Conservation (phyloP, 2,888 invertebrate species). For the Yponomeuta sedellus region DNA sequence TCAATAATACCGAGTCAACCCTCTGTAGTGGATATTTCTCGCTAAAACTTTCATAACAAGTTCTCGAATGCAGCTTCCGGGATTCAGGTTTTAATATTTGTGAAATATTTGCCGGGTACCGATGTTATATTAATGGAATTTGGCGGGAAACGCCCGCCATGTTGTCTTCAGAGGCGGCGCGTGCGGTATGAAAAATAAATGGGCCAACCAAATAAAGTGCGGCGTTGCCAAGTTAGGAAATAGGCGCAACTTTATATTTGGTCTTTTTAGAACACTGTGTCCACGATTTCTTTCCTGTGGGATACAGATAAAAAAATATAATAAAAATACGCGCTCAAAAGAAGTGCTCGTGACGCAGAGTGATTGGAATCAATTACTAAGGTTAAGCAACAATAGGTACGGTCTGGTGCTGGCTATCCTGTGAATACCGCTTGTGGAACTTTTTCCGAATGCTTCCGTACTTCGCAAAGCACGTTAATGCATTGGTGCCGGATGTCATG, state of each 20-base stretch:
- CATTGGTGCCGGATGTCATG: too few relatives aligned
- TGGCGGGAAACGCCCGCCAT: constrained; percentile 1
- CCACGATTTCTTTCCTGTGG: too few relatives aligned
- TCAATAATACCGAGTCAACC: neutral
- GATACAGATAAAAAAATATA: too few relatives aligned
- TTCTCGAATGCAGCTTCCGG: constrained; percentile 5
- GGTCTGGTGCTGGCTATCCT: too few relatives aligned
- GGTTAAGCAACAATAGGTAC: too few relatives aligned
- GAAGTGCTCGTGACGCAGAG: too few relatives aligned
- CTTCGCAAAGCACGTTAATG: too few relatives aligned
- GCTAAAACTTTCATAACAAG: constrained; percentile 15
- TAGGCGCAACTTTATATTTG: neutral
- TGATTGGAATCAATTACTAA: too few relatives aligned
- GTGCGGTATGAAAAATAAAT: neutral
- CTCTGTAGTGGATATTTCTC: constrained; percentile 11
- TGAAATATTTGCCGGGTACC: constrained; percentile 34
- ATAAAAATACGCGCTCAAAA: too few relatives aligned
- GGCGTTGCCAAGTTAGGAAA: neutral
- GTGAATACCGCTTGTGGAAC: too few relatives aligned
- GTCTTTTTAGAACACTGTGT: too few relatives aligned
- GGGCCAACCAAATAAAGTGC: neutral
- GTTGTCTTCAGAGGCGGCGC: neutral
- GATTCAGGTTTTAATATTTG: constrained; percentile 36
- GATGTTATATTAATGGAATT: constrained; percentile 12
- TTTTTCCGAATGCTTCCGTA: too few relatives aligned